Evolutionary conservation across 1,140 invertebrate genomes (phyloP), one percentile per base, ranked within the genome.

Genomic region (Rhopalosiphum maidis): DNA sequence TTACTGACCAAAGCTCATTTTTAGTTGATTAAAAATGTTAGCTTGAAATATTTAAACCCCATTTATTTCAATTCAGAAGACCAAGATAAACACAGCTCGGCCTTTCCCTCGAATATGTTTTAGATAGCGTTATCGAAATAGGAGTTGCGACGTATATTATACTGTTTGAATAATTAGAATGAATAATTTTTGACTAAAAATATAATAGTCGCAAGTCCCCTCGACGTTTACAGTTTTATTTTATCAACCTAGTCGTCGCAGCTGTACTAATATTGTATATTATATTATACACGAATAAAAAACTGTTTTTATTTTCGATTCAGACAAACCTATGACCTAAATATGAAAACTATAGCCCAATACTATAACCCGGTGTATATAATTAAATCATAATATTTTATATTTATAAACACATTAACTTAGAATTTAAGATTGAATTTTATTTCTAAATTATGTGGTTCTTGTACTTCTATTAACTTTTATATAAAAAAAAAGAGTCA

Each of bases 361-460:
- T 37, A 89, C 51, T 35, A 15, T 8, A 89, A 37, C 3, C 15
- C n/a, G 4, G n/a, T 15, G 35, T 3, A 51, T 25, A 89, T 37
- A 51, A 51, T 87, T n/a, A 23, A 37, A 41, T 85, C 25, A 43
- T 8, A 35, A 88, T n/a, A 23, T 86, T 46, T 30, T 30, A 18
- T 30, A 18, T 77, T 85, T 41, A 0, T 43, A 11, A 83, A 37
- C 25, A 2, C 37, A 43, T 43, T 9, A 46, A 87, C 18, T 48
- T 35, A 6, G 3, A 89, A 8, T 55, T 41, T 35, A 55, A 37
- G 9, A 89, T 37, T 37, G n/a, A 5, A 2, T 48, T 25, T 51
- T 87, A 87, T 87, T 87, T 48, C 18, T 18, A 35, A 35, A 89
- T 89, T 55, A 25, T 89, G 46, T 54, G 46, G 5, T 92, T 83